These are phyloP conservation scores for Turdus rufiventris DNA, from an alignment of 2,113 vertebrate genomes.

Conservation along the genomic window DNA sequence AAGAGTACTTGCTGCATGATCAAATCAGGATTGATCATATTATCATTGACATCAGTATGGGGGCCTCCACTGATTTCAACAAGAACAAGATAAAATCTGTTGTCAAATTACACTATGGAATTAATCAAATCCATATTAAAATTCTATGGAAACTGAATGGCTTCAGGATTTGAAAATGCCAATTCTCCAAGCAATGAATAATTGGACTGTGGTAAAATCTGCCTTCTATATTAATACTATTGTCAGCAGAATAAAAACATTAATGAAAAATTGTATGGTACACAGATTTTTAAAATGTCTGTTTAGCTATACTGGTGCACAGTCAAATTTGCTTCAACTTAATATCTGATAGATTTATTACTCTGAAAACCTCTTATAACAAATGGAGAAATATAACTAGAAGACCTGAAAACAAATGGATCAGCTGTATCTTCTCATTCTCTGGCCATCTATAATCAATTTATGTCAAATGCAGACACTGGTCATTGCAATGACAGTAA, in stretches of 20 bases:
- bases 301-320: background rate
- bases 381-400: background rate
- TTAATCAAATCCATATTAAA: constrained; percentile 41
- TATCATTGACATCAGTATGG: background rate
- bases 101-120: background rate
- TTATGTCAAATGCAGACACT: background rate
- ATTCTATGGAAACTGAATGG: constrained; percentile 25
- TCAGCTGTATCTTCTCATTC: background rate
- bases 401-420: background rate
- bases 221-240: background rate
- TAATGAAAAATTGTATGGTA: background rate
- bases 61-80: background rate
- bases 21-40: background rate
- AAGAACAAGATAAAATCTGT: background rate
- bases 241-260: constrained; percentile 36
- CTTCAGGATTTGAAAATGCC: background rate
- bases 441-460: background rate
- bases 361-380: background rate
- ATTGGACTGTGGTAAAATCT: constrained; percentile 1
- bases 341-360: background rate
- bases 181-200: background rate
- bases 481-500: background rate
- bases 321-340: background rate
- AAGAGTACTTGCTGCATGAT: background rate
- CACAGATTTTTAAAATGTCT: background rate